Evolutionary conservation across 2,797 vertebrate genomes (phyloP), one percentile per base, ranked within the genome.

Genomic region (Hoplostethus atlanticus): DNA sequence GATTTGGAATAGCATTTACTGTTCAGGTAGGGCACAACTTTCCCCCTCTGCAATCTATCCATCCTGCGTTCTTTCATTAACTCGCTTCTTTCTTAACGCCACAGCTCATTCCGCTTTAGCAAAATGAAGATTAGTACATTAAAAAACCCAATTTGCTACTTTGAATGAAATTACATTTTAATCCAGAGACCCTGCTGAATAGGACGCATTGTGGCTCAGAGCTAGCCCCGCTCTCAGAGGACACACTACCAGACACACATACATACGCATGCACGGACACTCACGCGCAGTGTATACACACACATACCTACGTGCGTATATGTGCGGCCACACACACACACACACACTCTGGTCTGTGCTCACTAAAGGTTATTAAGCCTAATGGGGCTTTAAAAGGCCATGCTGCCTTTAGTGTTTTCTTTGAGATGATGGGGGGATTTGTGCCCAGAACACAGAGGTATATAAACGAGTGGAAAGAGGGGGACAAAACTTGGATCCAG

Each of bases 101-200:
- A 71, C 88, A 78, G 91, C 82, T 93, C 88, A 87, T 92, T 89
- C 92, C 91, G 87, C 86, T 82, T 73, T 21, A 88, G 84, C 84
- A 90, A 94, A 94, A 93, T 84, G 82, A 92, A 93, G 93, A 95
- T 94, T 94, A 94, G 89, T 81, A 86, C 79, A 84, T 91, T 88
- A 78, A 82, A 88, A 94, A 93, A 92, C 81, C 83, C 88, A 93
- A 93, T 94, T 94, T 92, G 90, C 58, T 65, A 83, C 87, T 89
- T 89, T 93, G 92, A 93, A 94, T 94, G 91, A 94, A 95, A 94
- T 94, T 90, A 92, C 92, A 91, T 91, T 91, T 90, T 94, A 94
- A 94, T 94, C 91, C 91, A 46, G 71, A 83, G 87, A 92, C 90
- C 89, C 88, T 84, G 86, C 88, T 92, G 89, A 93, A 92, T 91